These are phyloP conservation scores for Aphidius gifuensis DNA, from an alignment of 1,140 invertebrate genomes.

Conservation along the genomic window DNA sequence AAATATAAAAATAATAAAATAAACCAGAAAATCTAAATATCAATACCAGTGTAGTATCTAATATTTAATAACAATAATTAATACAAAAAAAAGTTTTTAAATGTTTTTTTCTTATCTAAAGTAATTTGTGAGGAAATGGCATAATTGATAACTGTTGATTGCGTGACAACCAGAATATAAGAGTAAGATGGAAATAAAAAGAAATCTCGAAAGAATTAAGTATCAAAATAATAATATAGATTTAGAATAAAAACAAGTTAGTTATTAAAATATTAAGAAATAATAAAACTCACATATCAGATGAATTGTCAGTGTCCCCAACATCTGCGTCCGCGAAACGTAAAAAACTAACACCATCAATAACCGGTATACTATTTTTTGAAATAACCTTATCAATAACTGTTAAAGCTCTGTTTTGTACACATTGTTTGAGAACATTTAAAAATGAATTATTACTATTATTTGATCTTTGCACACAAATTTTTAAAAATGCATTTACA, in stretches of 20 bases:
- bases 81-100: too few relatives aligned
- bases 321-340: slow-evolving; percentile 25
- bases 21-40: too few relatives aligned
- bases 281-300: slow-evolving; percentile 18
- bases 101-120: too few relatives aligned
- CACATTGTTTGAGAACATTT: slow-evolving; percentile 33
- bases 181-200: too few relatives aligned
- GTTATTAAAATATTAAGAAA: neutral
- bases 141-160: too few relatives aligned
- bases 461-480: slow-evolving; percentile 32
- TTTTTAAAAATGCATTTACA: slow-evolving; percentile 34
- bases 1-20: slow-evolving; percentile 16
- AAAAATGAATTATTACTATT: slow-evolving; percentile 33
- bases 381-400: slow-evolving; percentile 37
- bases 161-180: too few relatives aligned
- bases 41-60: too few relatives aligned
- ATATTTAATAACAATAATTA: too few relatives aligned
- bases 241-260: too few relatives aligned
- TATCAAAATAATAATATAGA: too few relatives aligned
- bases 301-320: slow-evolving; percentile 5
- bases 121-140: too few relatives aligned
- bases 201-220: too few relatives aligned
- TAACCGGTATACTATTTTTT: slow-evolving; percentile 41
- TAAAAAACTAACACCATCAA: slow-evolving; percentile 41
- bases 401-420: slow-evolving; percentile 37